phyloP scores from a whole-genome alignment of 2,113 vertebrate genomes.

The Tupaia chinensis region DNA sequence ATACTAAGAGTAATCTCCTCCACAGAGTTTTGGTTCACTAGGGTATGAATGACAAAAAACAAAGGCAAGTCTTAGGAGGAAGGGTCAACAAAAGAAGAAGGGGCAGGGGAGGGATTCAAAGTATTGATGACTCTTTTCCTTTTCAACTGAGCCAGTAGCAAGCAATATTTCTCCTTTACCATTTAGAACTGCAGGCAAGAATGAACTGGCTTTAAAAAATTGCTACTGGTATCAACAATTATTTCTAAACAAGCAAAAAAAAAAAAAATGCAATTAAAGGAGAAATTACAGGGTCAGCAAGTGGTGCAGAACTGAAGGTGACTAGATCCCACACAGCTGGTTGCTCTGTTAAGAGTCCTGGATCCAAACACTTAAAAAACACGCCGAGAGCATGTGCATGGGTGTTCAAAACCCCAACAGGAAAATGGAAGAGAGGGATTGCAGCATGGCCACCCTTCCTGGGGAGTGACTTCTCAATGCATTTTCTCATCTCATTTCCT shows the following conservation, averaged over 20 bases:
- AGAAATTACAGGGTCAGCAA: not conserved
- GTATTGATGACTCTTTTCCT: not conserved
- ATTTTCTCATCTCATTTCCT: not conserved
- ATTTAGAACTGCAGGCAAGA: not conserved
- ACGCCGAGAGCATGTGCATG: too few species aligned
- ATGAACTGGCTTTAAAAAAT: not conserved
- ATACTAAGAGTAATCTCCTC: not conserved
- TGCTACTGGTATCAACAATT: not conserved
- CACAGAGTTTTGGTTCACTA: not conserved
- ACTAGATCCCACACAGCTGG: too few species aligned
- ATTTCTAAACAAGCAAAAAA: not conserved
- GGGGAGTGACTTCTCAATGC: too few species aligned
- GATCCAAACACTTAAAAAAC: too few species aligned
- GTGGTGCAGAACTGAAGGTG: too few species aligned
- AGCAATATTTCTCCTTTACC: not conserved
- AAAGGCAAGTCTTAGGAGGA: not conserved
- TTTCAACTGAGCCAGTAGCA: not conserved
- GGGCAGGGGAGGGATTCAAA: not conserved
- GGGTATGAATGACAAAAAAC: not conserved
- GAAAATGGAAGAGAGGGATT: too few species aligned
- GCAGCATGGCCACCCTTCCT: too few species aligned
- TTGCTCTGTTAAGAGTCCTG: too few species aligned
- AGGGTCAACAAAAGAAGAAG: not conserved
- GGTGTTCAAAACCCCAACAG: too few species aligned
- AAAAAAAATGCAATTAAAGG: not conserved